Percentiles rank a stretch among this genome's conserved stretches.
phyloP scores from a whole-genome alignment of 1,140 invertebrate genomes.

The Rhagoletis zephyria region DNA sequence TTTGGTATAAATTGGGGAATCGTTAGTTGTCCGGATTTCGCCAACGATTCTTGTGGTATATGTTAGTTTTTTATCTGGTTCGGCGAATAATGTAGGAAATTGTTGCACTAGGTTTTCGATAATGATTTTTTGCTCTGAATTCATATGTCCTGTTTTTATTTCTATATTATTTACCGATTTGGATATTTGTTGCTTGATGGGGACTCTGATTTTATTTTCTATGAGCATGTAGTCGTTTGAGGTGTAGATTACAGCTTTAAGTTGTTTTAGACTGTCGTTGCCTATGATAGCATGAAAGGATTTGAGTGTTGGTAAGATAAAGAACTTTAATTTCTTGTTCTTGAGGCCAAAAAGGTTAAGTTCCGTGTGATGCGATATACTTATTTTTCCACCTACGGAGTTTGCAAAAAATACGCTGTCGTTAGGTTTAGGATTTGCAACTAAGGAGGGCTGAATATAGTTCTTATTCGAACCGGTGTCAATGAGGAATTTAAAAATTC shows the following conservation, averaged over 20 bases:
- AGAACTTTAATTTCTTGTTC: conserved; percentile 41
- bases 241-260: conserved; percentile 49
- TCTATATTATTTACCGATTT: conserved; percentile 57
- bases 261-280: conserved; percentile 56
- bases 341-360: conserved; percentile 54
- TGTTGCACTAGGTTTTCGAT: conserved; percentile 15
- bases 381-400: neutral
- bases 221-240: conserved; percentile 50
- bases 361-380: conserved; percentile 11
- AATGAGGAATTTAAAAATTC: neutral
- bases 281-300: conserved; percentile 54
- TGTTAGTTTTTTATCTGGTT: conserved; percentile 57
- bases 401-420: neutral
- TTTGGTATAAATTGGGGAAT: conserved; percentile 55
- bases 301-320: conserved; percentile 54
- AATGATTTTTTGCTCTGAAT: neutral
- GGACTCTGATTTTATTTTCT: neutral
- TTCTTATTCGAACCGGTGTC: neutral
- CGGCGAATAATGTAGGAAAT: neutral
- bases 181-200: conserved; percentile 47
- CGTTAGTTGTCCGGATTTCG: conserved; percentile 56
- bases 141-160: conserved; percentile 44
- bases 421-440: neutral
- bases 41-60: conserved; percentile 56
- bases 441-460: neutral